These are phyloP conservation scores for Drosophila pseudotakahashii DNA, from an alignment of 2,888 invertebrate genomes.

Conservation along the genomic window DNA sequence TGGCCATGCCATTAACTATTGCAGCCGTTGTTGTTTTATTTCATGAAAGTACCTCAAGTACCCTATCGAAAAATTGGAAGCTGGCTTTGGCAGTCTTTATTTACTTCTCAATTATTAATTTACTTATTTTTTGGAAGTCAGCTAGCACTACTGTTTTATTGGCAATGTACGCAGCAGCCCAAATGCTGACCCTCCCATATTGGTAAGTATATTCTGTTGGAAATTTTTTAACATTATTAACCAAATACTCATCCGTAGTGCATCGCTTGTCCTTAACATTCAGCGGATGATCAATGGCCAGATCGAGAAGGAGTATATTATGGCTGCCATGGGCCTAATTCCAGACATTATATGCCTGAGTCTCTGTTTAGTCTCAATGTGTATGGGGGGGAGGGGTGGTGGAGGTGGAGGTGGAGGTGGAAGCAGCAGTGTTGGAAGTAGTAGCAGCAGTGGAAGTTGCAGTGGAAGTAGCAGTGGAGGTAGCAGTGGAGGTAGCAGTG, in stretches of 20 bases:
- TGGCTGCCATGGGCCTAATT: neutral
- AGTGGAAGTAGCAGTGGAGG: neutral
- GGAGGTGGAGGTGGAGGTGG: neutral
- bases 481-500: neutral
- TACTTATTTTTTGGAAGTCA: neutral
- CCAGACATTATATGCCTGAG: neutral
- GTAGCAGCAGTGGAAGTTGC: neutral
- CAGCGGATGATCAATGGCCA: neutral
- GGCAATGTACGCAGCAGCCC: neutral
- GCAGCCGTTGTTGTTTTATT: neutral
- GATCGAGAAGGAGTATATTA: neutral
- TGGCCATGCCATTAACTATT: neutral
- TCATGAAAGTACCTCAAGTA: neutral
- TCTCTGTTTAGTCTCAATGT: neutral
- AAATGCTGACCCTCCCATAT: neutral
- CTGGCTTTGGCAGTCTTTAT: neutral
- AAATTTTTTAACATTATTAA: too few relatives aligned
- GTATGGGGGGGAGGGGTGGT: neutral
- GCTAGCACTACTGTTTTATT: neutral
- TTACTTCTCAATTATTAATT: neutral
- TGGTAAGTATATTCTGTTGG: neutral
- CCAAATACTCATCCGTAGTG: neutral
- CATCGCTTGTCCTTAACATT: neutral
- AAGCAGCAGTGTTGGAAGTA: neutral
- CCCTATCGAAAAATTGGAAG: neutral